Percentiles rank a stretch among this genome's conserved stretches.
These are phyloP conservation scores for Mongoloraphidia duomilia DNA, from an alignment of 2,888 invertebrate genomes.

Conservation along the genomic window DNA sequence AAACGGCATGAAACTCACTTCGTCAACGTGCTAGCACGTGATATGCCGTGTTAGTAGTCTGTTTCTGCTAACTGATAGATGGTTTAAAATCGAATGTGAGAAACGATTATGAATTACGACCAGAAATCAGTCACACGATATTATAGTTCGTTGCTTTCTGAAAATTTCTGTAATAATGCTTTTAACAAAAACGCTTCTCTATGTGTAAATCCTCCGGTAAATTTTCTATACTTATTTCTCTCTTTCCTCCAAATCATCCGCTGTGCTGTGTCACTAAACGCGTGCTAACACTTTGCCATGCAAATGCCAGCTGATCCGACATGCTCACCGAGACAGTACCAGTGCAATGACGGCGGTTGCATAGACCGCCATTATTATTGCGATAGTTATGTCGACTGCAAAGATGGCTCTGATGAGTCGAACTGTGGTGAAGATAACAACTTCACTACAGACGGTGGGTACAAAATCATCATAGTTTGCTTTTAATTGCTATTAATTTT, in stretches of 20 bases:
- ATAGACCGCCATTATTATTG: conserved; percentile 36
- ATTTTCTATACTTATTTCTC: not conserved
- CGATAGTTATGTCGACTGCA: conserved; percentile 36
- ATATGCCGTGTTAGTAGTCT: no score
- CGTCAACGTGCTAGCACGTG: no score
- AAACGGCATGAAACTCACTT: no score
- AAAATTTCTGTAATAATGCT: no score
- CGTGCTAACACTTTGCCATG: not conserved
- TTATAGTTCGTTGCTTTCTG: no score
- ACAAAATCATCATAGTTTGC: conserved; percentile 9
- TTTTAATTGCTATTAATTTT: not conserved
- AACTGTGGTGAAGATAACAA: conserved; percentile 25
- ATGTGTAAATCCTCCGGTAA: not conserved
- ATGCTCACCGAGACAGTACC: conserved; percentile 41
- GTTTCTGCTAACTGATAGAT: no score
- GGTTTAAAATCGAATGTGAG: no score
- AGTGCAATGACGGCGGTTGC: conserved; percentile 46
- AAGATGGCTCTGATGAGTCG: conserved; percentile 37
- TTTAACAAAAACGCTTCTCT: no score
- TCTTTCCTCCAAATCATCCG: not conserved
- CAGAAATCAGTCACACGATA: no score
- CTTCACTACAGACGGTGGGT: conserved; percentile 18
- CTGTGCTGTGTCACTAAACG: not conserved
- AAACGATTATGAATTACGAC: no score
- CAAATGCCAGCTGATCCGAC: conserved; percentile 23